Percentiles rank a stretch among this genome's conserved stretches.
These are phyloP conservation scores for Scatophagus argus DNA, from an alignment of 2,113 vertebrate genomes.

Conservation along the genomic window DNA sequence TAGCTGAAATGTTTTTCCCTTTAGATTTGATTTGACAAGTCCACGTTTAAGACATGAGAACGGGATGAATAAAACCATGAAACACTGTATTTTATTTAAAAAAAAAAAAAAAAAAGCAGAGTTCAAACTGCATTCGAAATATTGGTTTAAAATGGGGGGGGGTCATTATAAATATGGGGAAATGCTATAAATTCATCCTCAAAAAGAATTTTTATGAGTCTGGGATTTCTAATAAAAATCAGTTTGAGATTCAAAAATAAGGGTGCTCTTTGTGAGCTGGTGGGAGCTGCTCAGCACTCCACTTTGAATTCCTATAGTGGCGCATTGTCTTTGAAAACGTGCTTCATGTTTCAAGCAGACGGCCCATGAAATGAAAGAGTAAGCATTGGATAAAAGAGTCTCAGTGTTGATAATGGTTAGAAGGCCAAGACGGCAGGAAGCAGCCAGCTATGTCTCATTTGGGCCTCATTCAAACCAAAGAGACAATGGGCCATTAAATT, in stretches of 20 bases:
- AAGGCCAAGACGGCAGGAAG: constrained; percentile 44
- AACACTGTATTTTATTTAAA: constrained; percentile 36
- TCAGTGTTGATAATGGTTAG: constrained; percentile 58
- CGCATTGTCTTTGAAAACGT: constrained; percentile 72
- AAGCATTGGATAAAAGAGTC: constrained; percentile 65
- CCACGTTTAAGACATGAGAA: constrained; percentile 27
- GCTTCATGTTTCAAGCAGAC: constrained; percentile 74
- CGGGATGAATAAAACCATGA: constrained; percentile 35
- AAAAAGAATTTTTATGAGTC: constrained; percentile 79
- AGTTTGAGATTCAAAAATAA: constrained; percentile 64
- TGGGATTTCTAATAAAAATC: constrained; percentile 71
- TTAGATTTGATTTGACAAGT: constrained; percentile 53
- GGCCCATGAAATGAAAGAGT: constrained; percentile 71
- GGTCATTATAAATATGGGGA: constrained; percentile 77
- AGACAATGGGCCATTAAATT: constrained; percentile 61
- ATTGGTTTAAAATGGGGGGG: constrained; percentile 50
- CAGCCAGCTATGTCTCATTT: constrained; percentile 59
- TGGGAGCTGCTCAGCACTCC: constrained; percentile 46
- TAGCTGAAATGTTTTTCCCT: constrained; percentile 27
- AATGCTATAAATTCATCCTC: constrained; percentile 75
- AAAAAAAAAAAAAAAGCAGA: too few relatives aligned
- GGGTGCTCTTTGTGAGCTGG: constrained; percentile 67
- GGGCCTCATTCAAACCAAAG: constrained; percentile 58
- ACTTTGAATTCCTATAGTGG: constrained; percentile 68
- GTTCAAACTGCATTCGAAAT: constrained; percentile 80